Base-by-base conservation (phyloP, 2,113 vertebrate genomes). In the Clinocottus analis region DNA sequence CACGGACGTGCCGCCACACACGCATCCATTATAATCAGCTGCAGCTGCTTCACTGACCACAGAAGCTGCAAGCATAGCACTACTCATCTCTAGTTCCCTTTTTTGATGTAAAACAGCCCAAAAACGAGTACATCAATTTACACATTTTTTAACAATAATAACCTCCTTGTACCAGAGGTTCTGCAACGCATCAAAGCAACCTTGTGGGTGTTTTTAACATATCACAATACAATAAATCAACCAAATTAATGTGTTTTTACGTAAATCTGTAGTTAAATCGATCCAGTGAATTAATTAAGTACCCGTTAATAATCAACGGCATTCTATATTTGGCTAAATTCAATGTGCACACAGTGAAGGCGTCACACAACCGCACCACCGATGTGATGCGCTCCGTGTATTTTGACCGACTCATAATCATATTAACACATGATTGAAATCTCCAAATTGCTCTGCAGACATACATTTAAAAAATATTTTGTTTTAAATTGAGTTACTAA, bases 401-500 rank as follows among this genome's bases (percentile, higher is more conserved):
- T 58, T 58, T 58, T 14, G 14, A 27, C 27, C n/a, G 16, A 62
- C 35, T 70, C 67, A 39, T n/a, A 60, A 29, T 37, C 62, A 27
- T 63, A 25, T 45, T 12, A 65, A 77, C 25, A 25, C 58, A 76
- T 61, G 7, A 12, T 17, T 29, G 7, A 82, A 70, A 63, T 71
- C 45, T 53, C 27, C 23, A 49, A 66, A 33, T 72, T 5, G 9
- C 62, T 75, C 41, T 68, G 37, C 51, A 72, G 21, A 77, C 66
- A 19, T 60, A 63, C 27, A 41, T 70, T 58, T n/a, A 33, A 23
- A 49, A 13, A n/a, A 3, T 51, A 3, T 64, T 3, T 23, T 9
- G 4, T 75, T n/a, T 72, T 70, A 21, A 60, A 74, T 1, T 59
- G 19, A 66, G 58, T 65, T 72, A 58, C 29, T 55, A 59, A 49